phyloP scores from a whole-genome alignment of 2,797 vertebrate species.

The Micromesistius poutassou region DNA sequence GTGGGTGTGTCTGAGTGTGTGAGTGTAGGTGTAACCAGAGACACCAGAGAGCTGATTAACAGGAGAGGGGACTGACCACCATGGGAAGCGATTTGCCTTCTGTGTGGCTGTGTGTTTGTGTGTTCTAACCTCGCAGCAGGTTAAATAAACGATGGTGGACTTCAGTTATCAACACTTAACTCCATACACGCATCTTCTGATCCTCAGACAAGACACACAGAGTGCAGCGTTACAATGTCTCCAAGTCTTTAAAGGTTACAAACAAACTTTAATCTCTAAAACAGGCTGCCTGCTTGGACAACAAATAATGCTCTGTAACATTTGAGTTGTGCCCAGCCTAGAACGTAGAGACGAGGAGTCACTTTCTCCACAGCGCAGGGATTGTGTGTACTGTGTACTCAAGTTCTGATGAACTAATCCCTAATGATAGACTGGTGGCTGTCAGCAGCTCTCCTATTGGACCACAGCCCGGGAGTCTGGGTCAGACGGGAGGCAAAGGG shows the following conservation, averaged over 20 bases:
- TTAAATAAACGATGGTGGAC: not conserved
- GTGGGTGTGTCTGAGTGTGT: not conserved
- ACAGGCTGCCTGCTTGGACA: not conserved
- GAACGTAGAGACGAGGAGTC: not conserved
- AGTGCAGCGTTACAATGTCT: not conserved
- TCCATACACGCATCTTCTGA: not conserved
- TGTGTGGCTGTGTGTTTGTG: not conserved
- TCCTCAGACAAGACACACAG: not conserved
- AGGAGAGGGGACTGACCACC: conserved; percentile 39
- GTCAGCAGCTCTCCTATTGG: not conserved
- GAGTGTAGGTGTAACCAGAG: conserved; percentile 37
- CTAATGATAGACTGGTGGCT: not conserved
- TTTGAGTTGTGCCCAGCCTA: not conserved
- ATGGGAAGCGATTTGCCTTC: conserved; percentile 15
- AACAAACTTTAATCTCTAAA: not conserved
- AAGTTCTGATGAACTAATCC: not conserved
- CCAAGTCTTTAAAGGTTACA: not conserved
- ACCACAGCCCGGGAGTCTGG: not conserved
- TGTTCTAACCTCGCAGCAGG: not conserved
- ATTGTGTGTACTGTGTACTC: not conserved
- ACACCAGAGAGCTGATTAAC: conserved; percentile 49
- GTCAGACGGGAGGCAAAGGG: not conserved
- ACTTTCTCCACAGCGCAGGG: not conserved
- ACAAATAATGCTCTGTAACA: not conserved
- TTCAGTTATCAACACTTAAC: not conserved